Evolutionary conservation across 2,888 invertebrate species (phyloP).

Genomic region (Ceraclea dissimilis): DNA sequence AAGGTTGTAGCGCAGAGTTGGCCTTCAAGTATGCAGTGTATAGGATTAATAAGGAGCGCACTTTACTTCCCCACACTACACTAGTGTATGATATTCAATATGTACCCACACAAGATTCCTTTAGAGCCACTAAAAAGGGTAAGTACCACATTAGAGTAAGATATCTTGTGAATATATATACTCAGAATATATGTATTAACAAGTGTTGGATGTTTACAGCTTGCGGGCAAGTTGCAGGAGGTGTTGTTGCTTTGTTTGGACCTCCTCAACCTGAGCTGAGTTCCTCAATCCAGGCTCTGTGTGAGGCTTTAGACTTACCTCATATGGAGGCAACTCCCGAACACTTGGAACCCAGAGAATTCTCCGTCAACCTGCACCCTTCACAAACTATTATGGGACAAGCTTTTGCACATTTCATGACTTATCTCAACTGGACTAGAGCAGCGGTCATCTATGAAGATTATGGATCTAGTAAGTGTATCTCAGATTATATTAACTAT

Average conservation of each 20-base stretch:
- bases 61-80: slow-evolving; percentile 75
- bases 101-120: slow-evolving; percentile 82
- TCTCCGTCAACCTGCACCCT: slow-evolving; percentile 85
- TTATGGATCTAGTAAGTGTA: slow-evolving; percentile 64
- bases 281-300: slow-evolving; percentile 80
- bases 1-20: slow-evolving; percentile 77
- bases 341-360: slow-evolving; percentile 48
- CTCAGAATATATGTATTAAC: not conserved
- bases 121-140: slow-evolving; percentile 89
- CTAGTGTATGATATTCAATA: slow-evolving; percentile 91
- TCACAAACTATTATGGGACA: slow-evolving; percentile 72
- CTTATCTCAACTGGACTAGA: slow-evolving; percentile 85
- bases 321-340: slow-evolving; percentile 60
- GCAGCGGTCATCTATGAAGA: slow-evolving; percentile 93
- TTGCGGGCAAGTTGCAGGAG: slow-evolving; percentile 73
- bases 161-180: not conserved
- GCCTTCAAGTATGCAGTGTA: slow-evolving; percentile 95
- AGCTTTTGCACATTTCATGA: slow-evolving; percentile 79
- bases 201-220: slow-evolving; percentile 48
- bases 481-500: not conserved
- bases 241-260: slow-evolving; percentile 83
- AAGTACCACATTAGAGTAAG: too few relatives aligned
- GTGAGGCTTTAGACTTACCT: slow-evolving; percentile 83
- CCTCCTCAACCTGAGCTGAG: slow-evolving; percentile 77
- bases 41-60: slow-evolving; percentile 82